Base-by-base conservation (phyloP, 2,888 invertebrate genomes). In the Thera obeliscata region DNA sequence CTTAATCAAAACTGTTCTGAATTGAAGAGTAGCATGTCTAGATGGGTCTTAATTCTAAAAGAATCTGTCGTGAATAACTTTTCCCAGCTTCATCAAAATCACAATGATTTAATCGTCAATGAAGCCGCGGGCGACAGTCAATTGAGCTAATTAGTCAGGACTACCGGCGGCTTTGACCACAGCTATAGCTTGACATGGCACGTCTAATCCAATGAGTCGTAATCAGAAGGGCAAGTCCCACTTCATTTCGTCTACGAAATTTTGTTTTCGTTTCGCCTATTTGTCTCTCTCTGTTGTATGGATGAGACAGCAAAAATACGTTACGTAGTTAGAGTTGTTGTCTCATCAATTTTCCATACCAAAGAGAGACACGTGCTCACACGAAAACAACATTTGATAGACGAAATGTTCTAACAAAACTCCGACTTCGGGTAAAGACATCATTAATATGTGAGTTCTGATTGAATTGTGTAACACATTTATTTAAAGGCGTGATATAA, bases 121-220 rank as follows among this genome's bases (percentile, higher is more conserved):
- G 64, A 55, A 67, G 69, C 71, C 70, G 76, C 73, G 66, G 64
- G 60, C 57, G 63, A 61, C 61, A 62, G 58, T 69, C 74, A 74
- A 76, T 76, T 76, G 71, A 66, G 38, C 63, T 73, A 74, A 74
- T 74, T 73, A 70, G 64, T 72, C 64, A 66, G 70, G 72, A 64
- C 63, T 64, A 68, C 57, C 63, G 69, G 63, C 61, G 54, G 64
- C 63, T 71, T 52, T 62, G 63, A 64, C 61, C 60, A 8, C 49
- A 33, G 36, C 50, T 46, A 54, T 56, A 54, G 35, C 56, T 56
- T 62, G 56, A 56, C 63, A 55, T 62, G 61, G 3, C 54, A 58
- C 50, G n/a, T 61, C 59, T 67, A 70, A 66, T 65, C 62, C 49
- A 60, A 69, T 65, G 61, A 65, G 49, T 56, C 60, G 56, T 52